phyloP scores from a whole-genome alignment of 2,888 invertebrate genomes.

The Sarcophaga subvicina region DNA sequence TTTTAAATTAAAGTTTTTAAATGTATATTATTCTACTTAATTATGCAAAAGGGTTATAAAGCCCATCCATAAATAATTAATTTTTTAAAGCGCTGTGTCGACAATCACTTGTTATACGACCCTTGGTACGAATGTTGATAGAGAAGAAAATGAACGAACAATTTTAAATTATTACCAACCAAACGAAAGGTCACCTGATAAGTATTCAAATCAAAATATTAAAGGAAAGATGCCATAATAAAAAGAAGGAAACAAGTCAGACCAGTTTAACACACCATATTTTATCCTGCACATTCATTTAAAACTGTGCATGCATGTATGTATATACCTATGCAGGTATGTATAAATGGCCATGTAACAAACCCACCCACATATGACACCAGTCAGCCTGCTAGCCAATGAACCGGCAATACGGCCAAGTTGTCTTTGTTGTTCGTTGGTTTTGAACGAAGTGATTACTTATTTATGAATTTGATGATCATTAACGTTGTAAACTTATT shows the following conservation, averaged over 20 bases:
- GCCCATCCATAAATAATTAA: too few relatives aligned
- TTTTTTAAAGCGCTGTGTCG: too few relatives aligned
- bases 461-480: constrained; percentile 73
- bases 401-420: constrained; percentile 35
- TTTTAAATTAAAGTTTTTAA: too few relatives aligned
- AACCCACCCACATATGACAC: neutral
- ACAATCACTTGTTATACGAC: too few relatives aligned
- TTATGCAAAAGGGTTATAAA: too few relatives aligned
- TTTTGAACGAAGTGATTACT: constrained; percentile 68
- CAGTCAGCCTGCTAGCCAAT: constrained; percentile 45
- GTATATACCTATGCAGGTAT: rapidly evolving
- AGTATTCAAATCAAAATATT: constrained; percentile 1
- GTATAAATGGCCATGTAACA: too few relatives aligned
- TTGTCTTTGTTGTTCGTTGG: constrained; percentile 22
- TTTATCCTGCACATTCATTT: constrained; percentile 11
- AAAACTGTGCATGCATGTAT: neutral
- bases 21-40: too few relatives aligned
- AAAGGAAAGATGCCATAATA: neutral
- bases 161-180: constrained; percentile 37
- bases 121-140: too few relatives aligned
- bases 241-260: constrained; percentile 52
- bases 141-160: too few relatives aligned
- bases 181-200: constrained; percentile 50
- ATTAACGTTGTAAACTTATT: constrained; percentile 54
- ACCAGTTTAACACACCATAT: constrained; percentile 49